Conservation (phyloP, 2,113 vertebrate genomes). For the Rhadina sibilatrix region DNA sequence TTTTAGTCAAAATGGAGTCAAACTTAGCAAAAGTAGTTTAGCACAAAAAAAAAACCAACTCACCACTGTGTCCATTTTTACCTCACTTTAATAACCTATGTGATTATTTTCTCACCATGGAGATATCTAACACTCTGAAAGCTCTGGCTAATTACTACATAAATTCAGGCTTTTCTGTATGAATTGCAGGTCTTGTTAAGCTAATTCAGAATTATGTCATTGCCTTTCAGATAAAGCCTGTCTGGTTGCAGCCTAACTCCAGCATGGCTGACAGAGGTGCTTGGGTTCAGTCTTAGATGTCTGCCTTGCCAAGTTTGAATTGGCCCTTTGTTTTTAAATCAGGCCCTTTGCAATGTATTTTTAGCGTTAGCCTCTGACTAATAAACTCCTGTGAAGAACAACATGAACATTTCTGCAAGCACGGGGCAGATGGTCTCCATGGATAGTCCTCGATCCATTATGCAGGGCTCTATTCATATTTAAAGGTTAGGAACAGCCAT, state of each 20-base stretch:
- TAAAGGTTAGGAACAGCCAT: constrained; percentile 21
- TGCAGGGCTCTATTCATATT: neutral
- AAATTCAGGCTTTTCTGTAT: neutral
- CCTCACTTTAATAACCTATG: neutral
- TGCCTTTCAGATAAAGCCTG: neutral
- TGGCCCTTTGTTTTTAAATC: neutral
- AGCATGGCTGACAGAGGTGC: neutral
- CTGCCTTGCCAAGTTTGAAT: neutral
- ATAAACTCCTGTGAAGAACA: constrained; percentile 1
- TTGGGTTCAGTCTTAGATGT: neutral
- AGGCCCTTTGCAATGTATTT: neutral
- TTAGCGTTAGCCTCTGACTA: constrained; percentile 13
- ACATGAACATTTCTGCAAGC: neutral
- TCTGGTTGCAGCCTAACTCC: neutral
- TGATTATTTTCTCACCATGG: neutral
- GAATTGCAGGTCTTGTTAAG: neutral
- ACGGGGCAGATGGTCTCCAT: neutral
- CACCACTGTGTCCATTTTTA: neutral
- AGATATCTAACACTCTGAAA: neutral
- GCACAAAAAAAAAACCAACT: neutral
- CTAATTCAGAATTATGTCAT: constrained; percentile 11
- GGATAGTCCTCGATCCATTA: neutral
- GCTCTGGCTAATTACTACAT: constrained; percentile 16
- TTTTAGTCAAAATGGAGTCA: neutral
- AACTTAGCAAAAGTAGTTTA: neutral